Percentiles rank a stretch among this genome's conserved stretches.
These are phyloP conservation scores for Balanococcus diminutus DNA, from an alignment of 2,888 invertebrate genomes.

Conservation along the genomic window DNA sequence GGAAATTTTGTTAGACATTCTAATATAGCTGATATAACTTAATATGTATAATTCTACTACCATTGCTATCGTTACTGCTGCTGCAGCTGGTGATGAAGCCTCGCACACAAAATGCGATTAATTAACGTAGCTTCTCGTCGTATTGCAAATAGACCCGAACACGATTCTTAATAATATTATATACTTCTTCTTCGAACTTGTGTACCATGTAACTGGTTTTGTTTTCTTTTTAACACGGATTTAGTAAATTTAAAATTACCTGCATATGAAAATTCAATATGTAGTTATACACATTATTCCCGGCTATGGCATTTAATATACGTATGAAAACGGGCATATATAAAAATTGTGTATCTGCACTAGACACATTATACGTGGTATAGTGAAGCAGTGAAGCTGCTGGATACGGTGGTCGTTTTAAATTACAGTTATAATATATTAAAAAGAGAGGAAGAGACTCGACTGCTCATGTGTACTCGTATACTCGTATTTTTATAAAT, in stretches of 20 bases:
- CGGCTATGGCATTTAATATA: neutral
- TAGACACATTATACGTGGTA: neutral
- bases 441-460: neutral
- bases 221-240: neutral
- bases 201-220: neutral
- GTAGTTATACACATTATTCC: neutral
- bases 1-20: too few relatives aligned
- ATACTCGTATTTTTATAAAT: neutral
- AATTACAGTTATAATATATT: slow-evolving; percentile 42
- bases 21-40: too few relatives aligned
- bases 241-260: slow-evolving; percentile 5
- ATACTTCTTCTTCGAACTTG: neutral
- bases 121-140: neutral
- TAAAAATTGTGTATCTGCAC: neutral
- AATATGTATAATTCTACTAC: too few relatives aligned
- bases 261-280: slow-evolving; percentile 26
- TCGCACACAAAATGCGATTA: neutral
- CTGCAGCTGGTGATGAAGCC: neutral
- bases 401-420: slow-evolving; percentile 10
- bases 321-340: neutral
- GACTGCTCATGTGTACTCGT: neutral
- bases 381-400: neutral
- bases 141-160: neutral
- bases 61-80: neutral
- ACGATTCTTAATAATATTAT: neutral